phyloP scores from a whole-genome alignment of 1,140 invertebrate species.

The Bombyx mori region DNA sequence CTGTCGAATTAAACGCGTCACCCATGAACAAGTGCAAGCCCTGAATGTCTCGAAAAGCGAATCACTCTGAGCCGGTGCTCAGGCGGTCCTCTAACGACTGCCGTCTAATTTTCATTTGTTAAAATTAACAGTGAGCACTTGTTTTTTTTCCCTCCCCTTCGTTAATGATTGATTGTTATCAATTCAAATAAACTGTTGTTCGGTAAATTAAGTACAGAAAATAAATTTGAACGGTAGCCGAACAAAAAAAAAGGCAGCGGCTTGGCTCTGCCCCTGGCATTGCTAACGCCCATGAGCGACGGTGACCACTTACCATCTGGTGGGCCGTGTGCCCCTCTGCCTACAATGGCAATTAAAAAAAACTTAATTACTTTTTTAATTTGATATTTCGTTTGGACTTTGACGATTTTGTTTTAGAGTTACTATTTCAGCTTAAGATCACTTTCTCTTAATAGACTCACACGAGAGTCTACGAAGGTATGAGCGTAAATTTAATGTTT shows the following conservation, averaged over 20 bases:
- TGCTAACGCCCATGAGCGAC: no score
- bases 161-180: no score
- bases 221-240: no score
- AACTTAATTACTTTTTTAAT: background rate
- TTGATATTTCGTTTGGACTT: slow-evolving; percentile 1
- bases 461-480: background rate
- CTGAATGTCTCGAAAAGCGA: slow-evolving; percentile 16
- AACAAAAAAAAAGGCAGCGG: no score
- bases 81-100: slow-evolving; percentile 19
- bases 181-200: no score
- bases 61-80: slow-evolving; percentile 18
- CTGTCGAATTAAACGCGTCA: slow-evolving; percentile 2
- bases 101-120: slow-evolving; percentile 25
- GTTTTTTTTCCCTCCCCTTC: no score
- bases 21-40: slow-evolving; percentile 2
- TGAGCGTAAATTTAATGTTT: no score
- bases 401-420: background rate
- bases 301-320: no score
- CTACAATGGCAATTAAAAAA: no score
- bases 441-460: background rate
- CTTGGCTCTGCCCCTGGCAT: no score
- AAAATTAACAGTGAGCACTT: slow-evolving; percentile 14
- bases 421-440: background rate
- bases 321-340: no score
- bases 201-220: no score